phyloP scores from a whole-genome alignment of 2,797 vertebrate genomes.

The Vireo griseus region DNA sequence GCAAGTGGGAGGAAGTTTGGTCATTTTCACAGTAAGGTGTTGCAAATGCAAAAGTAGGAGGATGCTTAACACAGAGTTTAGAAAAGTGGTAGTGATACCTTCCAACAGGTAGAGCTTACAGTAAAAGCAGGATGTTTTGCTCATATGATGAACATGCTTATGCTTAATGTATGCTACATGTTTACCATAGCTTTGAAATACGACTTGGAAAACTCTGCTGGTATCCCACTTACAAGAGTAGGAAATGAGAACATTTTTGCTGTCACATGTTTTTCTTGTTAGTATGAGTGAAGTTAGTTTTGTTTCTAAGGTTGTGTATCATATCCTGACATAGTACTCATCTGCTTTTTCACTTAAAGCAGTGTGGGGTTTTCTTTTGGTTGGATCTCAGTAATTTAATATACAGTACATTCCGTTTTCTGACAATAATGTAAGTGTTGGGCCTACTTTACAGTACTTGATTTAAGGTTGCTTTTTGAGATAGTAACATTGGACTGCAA shows the following conservation, averaged over 20 bases:
- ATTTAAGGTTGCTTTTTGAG: not conserved
- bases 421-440: not conserved
- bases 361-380: not conserved
- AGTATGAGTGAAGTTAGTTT: not conserved
- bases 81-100: not conserved
- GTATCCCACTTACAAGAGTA: not conserved
- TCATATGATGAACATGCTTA: not conserved
- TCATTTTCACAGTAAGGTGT: not conserved
- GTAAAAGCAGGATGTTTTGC: not conserved
- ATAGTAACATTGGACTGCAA: not conserved
- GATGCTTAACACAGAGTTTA: not conserved
- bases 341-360: not conserved
- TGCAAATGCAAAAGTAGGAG: not conserved
- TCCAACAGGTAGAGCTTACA: not conserved
- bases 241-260: not conserved
- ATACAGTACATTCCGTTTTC: not conserved
- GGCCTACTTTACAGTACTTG: not conserved
- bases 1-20: not conserved
- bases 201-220: not conserved
- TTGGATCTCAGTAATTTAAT: not conserved
- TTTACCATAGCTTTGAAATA: not conserved
- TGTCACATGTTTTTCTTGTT: not conserved
- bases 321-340: not conserved
- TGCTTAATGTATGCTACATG: not conserved
- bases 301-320: not conserved